Evolutionary conservation across 2,113 vertebrate species (phyloP), one percentile per base, ranked within the genome.

Genomic region (Phrynocephalus versicolor): DNA sequence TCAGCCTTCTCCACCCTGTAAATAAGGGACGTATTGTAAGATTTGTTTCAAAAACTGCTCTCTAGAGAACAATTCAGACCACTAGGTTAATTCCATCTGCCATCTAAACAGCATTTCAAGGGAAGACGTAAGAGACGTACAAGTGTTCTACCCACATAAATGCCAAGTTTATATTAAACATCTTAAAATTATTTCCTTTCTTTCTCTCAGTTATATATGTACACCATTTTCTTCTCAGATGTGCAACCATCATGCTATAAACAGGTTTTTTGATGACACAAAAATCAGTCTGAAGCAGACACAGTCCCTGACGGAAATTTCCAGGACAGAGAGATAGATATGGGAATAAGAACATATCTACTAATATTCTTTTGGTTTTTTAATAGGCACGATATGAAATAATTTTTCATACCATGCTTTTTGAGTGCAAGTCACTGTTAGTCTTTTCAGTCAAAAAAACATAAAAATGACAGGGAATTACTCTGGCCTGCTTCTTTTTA

Each of bases 271-370:
- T 77, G 82, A 82, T 84, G 80, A 58, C 45, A 88, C 67, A 87
- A 94, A 93, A 80, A 89, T 80, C 16, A 85, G 79, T 81, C 87
- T 90, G 85, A 92, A 84, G 89, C 77, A 89, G 90, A 83, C 55
- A 1, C 86, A 92, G 87, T 75, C 83, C 0, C 45, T 51, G 45
- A 84, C n/a, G 78, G 93, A 94, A 94, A 82, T 88, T 94, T 95
- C 90, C 89, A 92, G 93, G 91, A 89, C 80, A 84, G 83, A 69
- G 25, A 77, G 85, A 83, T 85, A 74, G 87, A 83, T 75, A 87
- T n/a, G 41, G 73, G 82, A 90, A n/a, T 51, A 85, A 76, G 55
- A 33, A 41, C 16, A 76, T 76, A n/a, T 91, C 89, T 79, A 83
- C 23, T 93, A 92, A 89, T 92, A 90, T 6, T 79, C 76, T 84